These are phyloP conservation scores for Cryptoblepharus egeriae DNA, from an alignment of 2,797 vertebrate species.

Conservation along the genomic window DNA sequence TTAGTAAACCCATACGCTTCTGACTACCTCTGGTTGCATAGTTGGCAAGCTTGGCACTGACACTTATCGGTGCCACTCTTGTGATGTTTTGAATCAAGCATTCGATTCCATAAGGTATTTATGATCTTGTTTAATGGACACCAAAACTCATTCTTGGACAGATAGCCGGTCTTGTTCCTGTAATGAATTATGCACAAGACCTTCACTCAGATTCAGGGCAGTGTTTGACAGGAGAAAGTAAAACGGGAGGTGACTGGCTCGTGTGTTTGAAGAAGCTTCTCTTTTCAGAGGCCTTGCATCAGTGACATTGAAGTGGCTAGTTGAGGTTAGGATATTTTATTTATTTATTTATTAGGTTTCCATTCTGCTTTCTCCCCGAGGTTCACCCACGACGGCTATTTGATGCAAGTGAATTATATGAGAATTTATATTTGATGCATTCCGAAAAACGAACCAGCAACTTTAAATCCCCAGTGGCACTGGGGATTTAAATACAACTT, in stretches of 20 bases:
- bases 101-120: not conserved
- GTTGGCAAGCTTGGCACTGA: not conserved
- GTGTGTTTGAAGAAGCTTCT: not conserved
- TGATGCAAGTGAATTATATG: accelerated
- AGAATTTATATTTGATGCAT: no score
- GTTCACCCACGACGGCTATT: no score
- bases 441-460: no score
- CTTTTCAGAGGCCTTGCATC: not conserved
- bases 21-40: not conserved
- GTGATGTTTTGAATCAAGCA: accelerated
- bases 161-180: not conserved
- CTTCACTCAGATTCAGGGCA: not conserved
- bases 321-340: accelerated
- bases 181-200: no score
- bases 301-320: not conserved
- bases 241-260: not conserved
- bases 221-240: not conserved
- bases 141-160: not conserved
- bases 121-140: not conserved
- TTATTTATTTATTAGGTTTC: no score
- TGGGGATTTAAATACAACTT: not conserved
- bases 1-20: not conserved
- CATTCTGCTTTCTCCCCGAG: no score
- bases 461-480: not conserved
- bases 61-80: not conserved